Evolutionary conservation across 2,797 vertebrate genomes (phyloP).

Genomic region (Prionace glauca): DNA sequence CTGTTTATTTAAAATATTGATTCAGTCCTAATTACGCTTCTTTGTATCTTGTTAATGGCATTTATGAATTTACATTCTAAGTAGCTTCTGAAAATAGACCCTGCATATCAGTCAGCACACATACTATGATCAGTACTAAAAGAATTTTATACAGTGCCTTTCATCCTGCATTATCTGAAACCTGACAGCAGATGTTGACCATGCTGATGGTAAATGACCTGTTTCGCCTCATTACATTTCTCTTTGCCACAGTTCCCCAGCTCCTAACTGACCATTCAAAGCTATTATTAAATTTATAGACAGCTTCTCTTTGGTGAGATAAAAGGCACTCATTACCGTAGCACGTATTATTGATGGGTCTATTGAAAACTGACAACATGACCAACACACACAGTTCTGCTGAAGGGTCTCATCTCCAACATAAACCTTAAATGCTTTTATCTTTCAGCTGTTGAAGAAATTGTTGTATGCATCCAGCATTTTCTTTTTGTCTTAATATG

Average conservation of each 20-base stretch:
- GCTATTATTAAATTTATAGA: slow-evolving; percentile 49
- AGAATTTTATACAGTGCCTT: not conserved
- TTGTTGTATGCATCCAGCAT: too few relatives aligned
- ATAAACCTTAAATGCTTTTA: not conserved
- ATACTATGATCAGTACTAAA: slow-evolving; percentile 8
- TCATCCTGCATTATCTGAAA: slow-evolving; percentile 40
- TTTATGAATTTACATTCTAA: not conserved
- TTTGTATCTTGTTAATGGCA: not conserved
- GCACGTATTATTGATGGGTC: slow-evolving; percentile 50
- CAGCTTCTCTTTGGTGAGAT: slow-evolving; percentile 1
- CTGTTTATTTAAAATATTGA: not conserved
- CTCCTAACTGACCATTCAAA: slow-evolving; percentile 45
- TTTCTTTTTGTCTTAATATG: not conserved
- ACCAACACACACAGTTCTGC: not conserved
- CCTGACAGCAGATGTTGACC: slow-evolving; percentile 46
- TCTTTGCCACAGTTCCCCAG: slow-evolving; percentile 42
- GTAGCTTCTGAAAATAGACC: not conserved
- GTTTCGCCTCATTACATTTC: slow-evolving; percentile 51
- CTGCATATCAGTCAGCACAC: not conserved
- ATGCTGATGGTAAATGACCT: slow-evolving; percentile 47
- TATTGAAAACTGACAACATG: slow-evolving; percentile 44
- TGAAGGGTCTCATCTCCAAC: not conserved
- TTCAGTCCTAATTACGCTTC: not conserved
- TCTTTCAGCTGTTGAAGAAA: not conserved
- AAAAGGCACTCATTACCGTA: slow-evolving; percentile 45